Evolutionary conservation across 2,113 vertebrate genomes (phyloP), one percentile per base, ranked within the genome.

Genomic region (Pogonocichla stellata): DNA sequence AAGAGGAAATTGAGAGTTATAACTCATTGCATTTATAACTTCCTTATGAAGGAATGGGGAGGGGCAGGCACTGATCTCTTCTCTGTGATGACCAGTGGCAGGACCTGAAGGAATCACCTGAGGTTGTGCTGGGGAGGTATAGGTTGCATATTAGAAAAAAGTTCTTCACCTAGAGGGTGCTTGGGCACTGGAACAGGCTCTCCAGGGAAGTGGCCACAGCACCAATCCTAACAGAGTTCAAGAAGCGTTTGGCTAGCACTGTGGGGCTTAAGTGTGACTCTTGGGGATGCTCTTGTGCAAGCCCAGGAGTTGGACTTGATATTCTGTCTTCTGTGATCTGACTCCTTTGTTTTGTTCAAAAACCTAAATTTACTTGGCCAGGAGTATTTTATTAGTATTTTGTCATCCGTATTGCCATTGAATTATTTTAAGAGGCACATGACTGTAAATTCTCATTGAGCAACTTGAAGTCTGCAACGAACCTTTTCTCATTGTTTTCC

Each of bases 241-340:
- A 10, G 36, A 77, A 45, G 18, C 0, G 0, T 78, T 69, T 45
- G 28, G 23, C 38, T 38, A 45, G 13, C 28, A 19, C 15, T 61
- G 43, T 16, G 19, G 28, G 23, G 38, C 38, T 24, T 17, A 33
- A 33, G 12, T 43, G 17, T 51, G 36, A 15, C 18, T 78, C 28
- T 61, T 78, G n/a, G 5, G 28, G 23, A 45, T 78, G 28, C 8
- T 61, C 23, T 17, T 53, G 20, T 45, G 33, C 11, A 17, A 40
- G 26, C 57, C 38, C 23, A 28, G 45, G 18, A 53, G 54, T 19
- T 69, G 33, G 23, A 16, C 19, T 45, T 42, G 10, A 28, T 69
- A 45, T 19, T 86, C 36, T 50, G 13, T 58, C 33, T 75, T 50
- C 31, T 38, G 28, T 53, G 14, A 19, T 53, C 45, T 28, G 2